Conservation (phyloP, 2,888 invertebrate genomes). For the Polymixis flavicincta region DNA sequence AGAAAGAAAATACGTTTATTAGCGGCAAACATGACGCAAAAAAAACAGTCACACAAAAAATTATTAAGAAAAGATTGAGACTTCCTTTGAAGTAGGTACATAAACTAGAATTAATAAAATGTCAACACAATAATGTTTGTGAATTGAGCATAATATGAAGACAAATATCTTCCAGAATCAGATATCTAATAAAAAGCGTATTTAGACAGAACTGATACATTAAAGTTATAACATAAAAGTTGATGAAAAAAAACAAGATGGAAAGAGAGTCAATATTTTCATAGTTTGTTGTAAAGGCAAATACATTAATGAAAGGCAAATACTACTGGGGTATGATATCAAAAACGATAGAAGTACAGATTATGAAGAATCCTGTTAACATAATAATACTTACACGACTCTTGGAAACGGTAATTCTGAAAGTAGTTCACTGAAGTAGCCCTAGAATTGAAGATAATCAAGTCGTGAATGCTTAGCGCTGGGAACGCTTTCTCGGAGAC, state of each 20-base stretch:
- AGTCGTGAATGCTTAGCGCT: slow-evolving; percentile 22
- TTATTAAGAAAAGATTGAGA: no score
- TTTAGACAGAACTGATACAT: background rate
- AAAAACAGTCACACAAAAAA: no score
- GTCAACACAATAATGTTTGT: background rate
- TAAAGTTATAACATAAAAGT: background rate
- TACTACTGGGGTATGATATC: background rate
- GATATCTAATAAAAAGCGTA: background rate
- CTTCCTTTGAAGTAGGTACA: background rate
- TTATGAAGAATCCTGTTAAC: background rate
- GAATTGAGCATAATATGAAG: background rate
- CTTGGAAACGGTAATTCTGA: background rate
- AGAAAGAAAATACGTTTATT: no score
- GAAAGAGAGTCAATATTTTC: background rate
- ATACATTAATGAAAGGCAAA: slow-evolving; percentile 6
- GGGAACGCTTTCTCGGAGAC: slow-evolving; percentile 26
- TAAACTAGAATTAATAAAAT: background rate
- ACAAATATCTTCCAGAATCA: background rate
- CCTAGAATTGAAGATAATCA: slow-evolving; percentile 31
- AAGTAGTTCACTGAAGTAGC: background rate
- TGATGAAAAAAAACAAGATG: background rate
- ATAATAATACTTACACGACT: background rate
- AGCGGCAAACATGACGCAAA: no score
- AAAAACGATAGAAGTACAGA: background rate
- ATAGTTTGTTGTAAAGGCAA: background rate